Evolutionary conservation across 2,113 vertebrate genomes (phyloP), one percentile per base, ranked within the genome.

Genomic region (Eptatretus burgeri): DNA sequence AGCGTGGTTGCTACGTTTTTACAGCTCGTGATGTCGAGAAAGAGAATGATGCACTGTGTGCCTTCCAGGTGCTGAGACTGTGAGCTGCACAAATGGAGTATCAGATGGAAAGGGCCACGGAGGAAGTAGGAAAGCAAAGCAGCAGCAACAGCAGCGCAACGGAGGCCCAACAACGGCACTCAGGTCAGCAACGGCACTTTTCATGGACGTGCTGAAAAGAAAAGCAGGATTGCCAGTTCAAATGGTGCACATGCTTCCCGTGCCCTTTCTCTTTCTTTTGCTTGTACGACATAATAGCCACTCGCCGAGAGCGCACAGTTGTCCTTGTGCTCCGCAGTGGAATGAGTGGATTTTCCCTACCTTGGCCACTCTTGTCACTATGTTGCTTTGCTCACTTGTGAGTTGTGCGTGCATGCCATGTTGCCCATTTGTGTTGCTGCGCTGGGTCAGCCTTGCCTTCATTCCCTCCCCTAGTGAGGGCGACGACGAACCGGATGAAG

Each of bases 211-310:
- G 27, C 27, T 41, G 27, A 41, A 41, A 41, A 41, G 27, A 41
- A 81, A 83, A 83, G 73, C 89, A 95, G 75, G 89, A 95, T 74
- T 93, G 85, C 74, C 93, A 87, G 89, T 95, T 74, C 64, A 65
- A 67, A 13, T 50, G 41, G 14, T 5, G 13, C 49, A 64, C 63
- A 19, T 66, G 66, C 14, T 71, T 51, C 51, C 13, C 9, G 66
- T 67, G 66, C 13, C 51, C 66, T 63, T 64, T 18, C 64, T 18
- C 50, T 51, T 63, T 67, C 12, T 7, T 41, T 41, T 41, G 27
- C 27, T 41, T 41, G 64, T 60, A 63, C 63, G 18, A 5, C 9
- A 18, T 60, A 8, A 60, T 60, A 41, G 27, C 27, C 27, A 7
- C 27, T 41, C 27, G 27, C 27, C 27, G 27, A 41, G 27, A 41